Conservation (phyloP, 64 coral and sea anemone species). For the Actinia tenebrosa region DNA sequence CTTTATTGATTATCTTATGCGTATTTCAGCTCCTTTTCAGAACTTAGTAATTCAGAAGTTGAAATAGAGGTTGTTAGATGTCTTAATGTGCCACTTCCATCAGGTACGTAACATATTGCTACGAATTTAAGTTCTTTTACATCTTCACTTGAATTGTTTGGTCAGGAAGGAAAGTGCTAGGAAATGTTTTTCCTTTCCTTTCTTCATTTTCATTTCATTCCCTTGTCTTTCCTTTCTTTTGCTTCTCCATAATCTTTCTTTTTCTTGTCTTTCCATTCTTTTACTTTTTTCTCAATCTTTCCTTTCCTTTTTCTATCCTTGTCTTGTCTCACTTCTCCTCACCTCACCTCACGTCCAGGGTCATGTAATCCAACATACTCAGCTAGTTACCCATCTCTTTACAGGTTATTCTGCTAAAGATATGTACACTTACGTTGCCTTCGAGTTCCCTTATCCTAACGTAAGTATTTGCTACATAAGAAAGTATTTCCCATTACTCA, state of each 20-base stretch:
- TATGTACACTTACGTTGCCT: conserved; percentile 84
- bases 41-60: conserved; percentile 86
- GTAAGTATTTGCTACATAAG: conserved; percentile 49
- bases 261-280: neutral
- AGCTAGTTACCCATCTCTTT: neutral
- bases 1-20: neutral
- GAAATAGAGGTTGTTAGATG: conserved; percentile 75
- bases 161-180: too few relatives aligned
- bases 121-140: neutral
- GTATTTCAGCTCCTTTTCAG: conserved; percentile 79
- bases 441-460: conserved; percentile 94
- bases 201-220: too few relatives aligned
- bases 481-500: too few relatives aligned
- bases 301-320: neutral
- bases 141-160: neutral
- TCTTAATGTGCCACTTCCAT: conserved; percentile 85
- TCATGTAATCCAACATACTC: neutral
- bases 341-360: neutral
- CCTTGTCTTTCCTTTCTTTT: too few relatives aligned
- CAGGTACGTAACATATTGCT: conserved; percentile 40
- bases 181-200: too few relatives aligned
- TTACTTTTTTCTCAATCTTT: neutral
- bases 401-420: conserved; percentile 91
- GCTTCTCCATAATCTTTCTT: too few relatives aligned
- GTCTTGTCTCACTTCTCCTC: neutral